Base-by-base conservation (phyloP, 2,888 invertebrate species). In the Notodonta dromedarius region DNA sequence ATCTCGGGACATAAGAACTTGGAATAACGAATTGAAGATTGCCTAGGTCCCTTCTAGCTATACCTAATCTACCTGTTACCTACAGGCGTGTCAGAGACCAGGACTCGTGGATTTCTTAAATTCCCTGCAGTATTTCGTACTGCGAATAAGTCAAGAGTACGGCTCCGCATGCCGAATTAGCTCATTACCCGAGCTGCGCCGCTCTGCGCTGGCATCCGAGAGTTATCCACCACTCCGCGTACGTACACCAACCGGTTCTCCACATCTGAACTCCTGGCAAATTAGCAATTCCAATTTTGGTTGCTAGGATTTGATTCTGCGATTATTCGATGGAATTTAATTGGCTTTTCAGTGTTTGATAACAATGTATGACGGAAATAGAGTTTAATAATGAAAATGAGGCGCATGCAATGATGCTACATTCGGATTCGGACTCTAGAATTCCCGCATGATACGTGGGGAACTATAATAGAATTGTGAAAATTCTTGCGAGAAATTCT, bases 161-260 rank as follows among this genome's bases (percentile, higher is more conserved):
- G n/a, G 13, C 48, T 14, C n/a, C 77, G 86, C 83, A 87, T 87
- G 82, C 86, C 80, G 85, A 86, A 88, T 89, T 87, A 88, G 86
- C 87, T 89, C 86, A 89, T 89, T 89, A 88, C 80, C 69, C 76
- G 70, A 78, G 77, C 42, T 76, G 74, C 76, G 42, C 42, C 42
- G 40, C 40, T 40, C 7, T 79, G 76, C 77, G 71, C 77, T 73
- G 73, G 69, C 69, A 74, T 74, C 72, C 61, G 76, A 80, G 83
- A 86, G 86, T 85, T 86, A 85, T 85, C 79, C 82, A 73, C 78
- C 74, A 77, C 81, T 80, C 79, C 74, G 76, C 78, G 81, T 79
- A 82, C 82, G 42, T 42, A 42, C 42, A 11, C 11, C 11, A 42
- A 42, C 42, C 11, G 42, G 42, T 42, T 42, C 42, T 42, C 42